Conservation (phyloP, 1,140 invertebrate genomes). For the Diuraphis noxia region DNA sequence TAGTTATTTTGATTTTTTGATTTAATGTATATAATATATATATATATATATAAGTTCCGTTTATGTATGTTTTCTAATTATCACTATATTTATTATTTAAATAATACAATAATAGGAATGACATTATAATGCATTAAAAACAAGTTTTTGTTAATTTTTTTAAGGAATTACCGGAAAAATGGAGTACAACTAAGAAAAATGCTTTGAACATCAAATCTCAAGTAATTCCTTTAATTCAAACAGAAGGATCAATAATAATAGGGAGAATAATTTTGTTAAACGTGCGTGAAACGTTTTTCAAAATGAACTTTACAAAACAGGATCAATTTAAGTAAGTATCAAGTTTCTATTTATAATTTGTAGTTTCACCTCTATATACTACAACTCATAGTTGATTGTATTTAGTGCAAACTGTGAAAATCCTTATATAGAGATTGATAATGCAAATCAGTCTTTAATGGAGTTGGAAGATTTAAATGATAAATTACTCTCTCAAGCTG, state of each 20-base stretch:
- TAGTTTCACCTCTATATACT: not conserved
- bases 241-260: conserved; percentile 70
- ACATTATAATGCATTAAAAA: no score
- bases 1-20: no score
- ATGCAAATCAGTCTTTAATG: conserved; percentile 70
- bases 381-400: not conserved
- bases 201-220: conserved; percentile 82
- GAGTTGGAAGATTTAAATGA: conserved; percentile 73
- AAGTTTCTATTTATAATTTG: not conserved
- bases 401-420: conserved; percentile 68
- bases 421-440: conserved; percentile 77
- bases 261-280: conserved; percentile 77
- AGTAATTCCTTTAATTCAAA: conserved; percentile 76
- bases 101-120: no score
- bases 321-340: conserved; percentile 69
- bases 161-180: conserved; percentile 82
- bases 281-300: conserved; percentile 74
- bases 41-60: no score
- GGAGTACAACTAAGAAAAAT: conserved; percentile 84
- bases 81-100: no score
- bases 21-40: no score
- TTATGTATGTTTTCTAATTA: no score
- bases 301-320: conserved; percentile 70
- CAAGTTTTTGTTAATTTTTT: conserved; percentile 59
- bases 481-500: conserved; percentile 72